Evolutionary conservation across 2,113 vertebrate genomes (phyloP), one percentile per base, ranked within the genome.

Genomic region (Pantherophis guttatus): DNA sequence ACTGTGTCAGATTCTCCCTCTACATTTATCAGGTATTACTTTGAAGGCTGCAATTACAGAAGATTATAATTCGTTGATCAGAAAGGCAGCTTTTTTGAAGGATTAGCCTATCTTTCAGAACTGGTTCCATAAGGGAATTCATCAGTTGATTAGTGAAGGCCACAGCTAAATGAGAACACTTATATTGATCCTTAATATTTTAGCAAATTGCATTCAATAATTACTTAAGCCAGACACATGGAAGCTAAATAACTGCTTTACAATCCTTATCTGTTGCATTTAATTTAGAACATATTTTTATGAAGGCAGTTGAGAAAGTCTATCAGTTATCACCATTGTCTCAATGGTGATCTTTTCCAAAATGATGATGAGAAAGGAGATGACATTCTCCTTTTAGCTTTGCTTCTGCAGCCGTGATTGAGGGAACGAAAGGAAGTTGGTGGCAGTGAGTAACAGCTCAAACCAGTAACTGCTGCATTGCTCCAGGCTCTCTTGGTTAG

Each of bases 231-330:
- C 88, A 96, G 81, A 86, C 91, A 90, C 2, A 94, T 13, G 85
- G 88, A 87, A 23, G 91, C 92, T 94, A 96, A 93, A 91, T 88
- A 91, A 3, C 7, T 52, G 86, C 24, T 29, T 94, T 94, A 58
- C 93, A 90, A 93, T 53, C 91, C 91, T 2, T 94, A 94, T 94
- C 90, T 10, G 39, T 94, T 90, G 81, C 0, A 0, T 87, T 70
- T 94, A 86, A 81, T 93, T 96, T 65, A 55, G 89, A 93, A 92
- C 85, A 94, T 96, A 50, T 62, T 85, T 94, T 65, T 52, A 93
- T 94, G 92, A 95, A 62, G 90, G 93, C 92, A 96, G 10, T 54
- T 29, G 90, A 4, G 55, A 86, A 85, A 2, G 89, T 62, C 90
- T 95, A 91, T 44, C 93, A 88, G 94, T 92, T 93, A 89, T 70